Evolutionary conservation across 2,113 vertebrate genomes (phyloP).

Genomic region (Vimba vimba): DNA sequence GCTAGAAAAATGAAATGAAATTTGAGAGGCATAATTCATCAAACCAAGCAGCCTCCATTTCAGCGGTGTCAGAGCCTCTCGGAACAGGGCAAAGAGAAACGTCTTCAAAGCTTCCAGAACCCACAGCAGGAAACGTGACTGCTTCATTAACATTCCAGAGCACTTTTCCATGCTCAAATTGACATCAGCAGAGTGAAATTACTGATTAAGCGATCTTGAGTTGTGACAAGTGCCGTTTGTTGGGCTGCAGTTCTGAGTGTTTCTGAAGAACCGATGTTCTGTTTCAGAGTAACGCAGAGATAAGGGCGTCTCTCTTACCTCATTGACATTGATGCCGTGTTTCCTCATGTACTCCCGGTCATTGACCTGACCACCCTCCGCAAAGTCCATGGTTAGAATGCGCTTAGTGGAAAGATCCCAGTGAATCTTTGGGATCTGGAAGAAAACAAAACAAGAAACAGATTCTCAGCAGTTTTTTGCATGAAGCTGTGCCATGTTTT

Average conservation of each 20-base stretch:
- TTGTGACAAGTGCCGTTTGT: neutral
- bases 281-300: neutral
- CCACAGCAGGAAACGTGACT: conserved; percentile 8
- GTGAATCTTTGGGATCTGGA: conserved; percentile 89
- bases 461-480: neutral
- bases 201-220: conserved; percentile 22
- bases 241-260: neutral
- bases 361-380: conserved; percentile 94
- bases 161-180: conserved; percentile 9
- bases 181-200: neutral
- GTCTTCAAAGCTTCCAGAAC: conserved; percentile 40
- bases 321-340: conserved; percentile 86
- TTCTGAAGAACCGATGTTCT: neutral
- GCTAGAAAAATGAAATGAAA: conserved; percentile 29
- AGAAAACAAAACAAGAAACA: neutral
- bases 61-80: conserved; percentile 32
- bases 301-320: conserved; percentile 75
- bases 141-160: conserved; percentile 33
- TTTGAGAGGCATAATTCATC: conserved; percentile 40
- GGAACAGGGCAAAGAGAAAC: conserved; percentile 26
- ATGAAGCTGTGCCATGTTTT: neutral
- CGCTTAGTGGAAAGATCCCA: conserved; percentile 94
- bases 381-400: conserved; percentile 95
- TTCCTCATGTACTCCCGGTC: conserved; percentile 89
- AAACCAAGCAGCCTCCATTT: conserved; percentile 23